Percentiles rank a stretch among this genome's conserved stretches.
Evolutionary conservation across 2,113 vertebrate species (phyloP).

Genomic region (Spermophilus dauricus): DNA sequence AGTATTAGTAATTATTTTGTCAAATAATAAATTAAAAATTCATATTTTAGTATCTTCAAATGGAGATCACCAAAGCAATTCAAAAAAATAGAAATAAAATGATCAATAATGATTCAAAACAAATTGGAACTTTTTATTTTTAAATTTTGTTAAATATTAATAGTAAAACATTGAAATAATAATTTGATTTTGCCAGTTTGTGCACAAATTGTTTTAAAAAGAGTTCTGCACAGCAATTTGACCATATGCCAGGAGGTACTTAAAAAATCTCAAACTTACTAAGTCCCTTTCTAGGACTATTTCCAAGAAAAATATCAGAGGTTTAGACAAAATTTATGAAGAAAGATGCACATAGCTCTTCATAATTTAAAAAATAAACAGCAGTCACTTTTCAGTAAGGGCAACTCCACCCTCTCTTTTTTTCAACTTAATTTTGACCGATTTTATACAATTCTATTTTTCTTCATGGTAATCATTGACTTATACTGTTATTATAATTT

Average conservation of each 20-base stretch:
- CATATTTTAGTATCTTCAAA: background rate
- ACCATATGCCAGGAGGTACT: background rate
- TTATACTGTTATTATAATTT: background rate
- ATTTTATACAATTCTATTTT: background rate
- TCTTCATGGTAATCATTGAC: background rate
- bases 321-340: background rate
- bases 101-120: background rate
- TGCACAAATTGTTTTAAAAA: background rate
- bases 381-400: background rate
- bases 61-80: background rate
- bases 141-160: background rate
- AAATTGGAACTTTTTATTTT: background rate
- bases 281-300: background rate
- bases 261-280: background rate
- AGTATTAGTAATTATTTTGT: background rate
- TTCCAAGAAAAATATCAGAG: background rate
- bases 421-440: background rate
- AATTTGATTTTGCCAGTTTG: background rate
- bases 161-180: background rate
- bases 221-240: background rate
- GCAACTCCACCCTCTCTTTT: background rate
- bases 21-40: background rate
- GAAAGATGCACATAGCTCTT: background rate
- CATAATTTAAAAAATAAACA: background rate
- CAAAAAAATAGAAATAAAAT: background rate